phyloP scores from a whole-genome alignment of 2,888 invertebrate species.

The Danaus chrysippus region DNA sequence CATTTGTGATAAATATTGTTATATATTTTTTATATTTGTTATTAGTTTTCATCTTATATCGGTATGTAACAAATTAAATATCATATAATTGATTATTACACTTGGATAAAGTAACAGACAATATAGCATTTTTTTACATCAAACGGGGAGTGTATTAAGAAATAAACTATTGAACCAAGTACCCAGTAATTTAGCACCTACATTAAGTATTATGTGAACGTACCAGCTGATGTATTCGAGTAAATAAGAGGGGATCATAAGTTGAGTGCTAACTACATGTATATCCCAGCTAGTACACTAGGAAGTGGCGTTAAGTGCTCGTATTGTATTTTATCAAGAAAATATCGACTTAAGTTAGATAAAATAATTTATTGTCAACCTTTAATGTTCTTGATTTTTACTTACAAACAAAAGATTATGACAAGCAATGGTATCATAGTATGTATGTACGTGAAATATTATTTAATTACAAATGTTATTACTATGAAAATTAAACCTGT shows the following conservation, averaged over 20 bases:
- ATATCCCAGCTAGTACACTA: background rate
- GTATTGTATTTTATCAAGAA: slow-evolving; percentile 4
- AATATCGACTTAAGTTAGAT: slow-evolving; percentile 1
- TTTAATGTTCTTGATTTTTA: background rate
- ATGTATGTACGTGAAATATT: no score
- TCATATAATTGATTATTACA: no score
- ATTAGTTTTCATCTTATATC: no score
- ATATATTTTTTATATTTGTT: no score
- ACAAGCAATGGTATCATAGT: no score
- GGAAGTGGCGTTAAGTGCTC: background rate
- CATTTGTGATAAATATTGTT: no score
- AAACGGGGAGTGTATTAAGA: background rate
- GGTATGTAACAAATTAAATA: no score
- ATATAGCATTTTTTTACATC: background rate
- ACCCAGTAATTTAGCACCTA: slow-evolving; percentile 4
- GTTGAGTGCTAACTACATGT: slow-evolving; percentile 1
- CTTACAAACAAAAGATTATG: no score
- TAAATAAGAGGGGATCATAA: slow-evolving; percentile 5
- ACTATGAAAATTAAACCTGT: no score
- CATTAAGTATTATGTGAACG: slow-evolving; percentile 2
- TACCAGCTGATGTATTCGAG: slow-evolving; percentile 6
- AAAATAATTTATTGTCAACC: background rate
- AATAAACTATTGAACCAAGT: slow-evolving; percentile 6
- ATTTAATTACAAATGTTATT: no score
- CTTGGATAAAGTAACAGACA: no score